A percentile compares a stretch with the other conserved stretches of the same genome.
Evolutionary conservation across 1,140 invertebrate species (phyloP).

Genomic region (Drosophila setifemur): DNA sequence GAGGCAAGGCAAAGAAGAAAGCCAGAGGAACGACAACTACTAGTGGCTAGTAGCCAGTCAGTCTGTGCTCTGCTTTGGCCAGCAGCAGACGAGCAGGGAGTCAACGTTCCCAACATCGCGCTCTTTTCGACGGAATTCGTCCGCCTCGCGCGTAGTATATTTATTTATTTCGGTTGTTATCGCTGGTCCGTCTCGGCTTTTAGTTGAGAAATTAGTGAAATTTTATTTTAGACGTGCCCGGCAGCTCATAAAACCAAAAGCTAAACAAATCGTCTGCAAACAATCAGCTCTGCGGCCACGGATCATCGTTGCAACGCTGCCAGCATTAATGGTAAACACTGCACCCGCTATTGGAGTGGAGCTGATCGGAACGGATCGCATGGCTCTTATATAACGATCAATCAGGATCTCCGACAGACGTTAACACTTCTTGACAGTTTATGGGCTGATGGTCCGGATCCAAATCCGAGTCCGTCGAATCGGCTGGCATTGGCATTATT

Average conservation of each 20-base stretch:
- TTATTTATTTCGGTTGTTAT: conserved; percentile 55
- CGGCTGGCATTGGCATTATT: conserved; percentile 43
- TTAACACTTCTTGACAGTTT: conserved; percentile 12
- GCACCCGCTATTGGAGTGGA: neutral
- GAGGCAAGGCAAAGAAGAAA: conserved; percentile 1
- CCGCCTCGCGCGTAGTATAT: conserved; percentile 25
- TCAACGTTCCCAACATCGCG: conserved; percentile 18
- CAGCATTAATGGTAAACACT: conserved; percentile 48
- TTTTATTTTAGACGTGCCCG: conserved; percentile 25
- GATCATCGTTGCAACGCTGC: conserved; percentile 59
- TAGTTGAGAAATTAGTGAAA: conserved; percentile 28
- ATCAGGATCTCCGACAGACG: conserved; percentile 24
- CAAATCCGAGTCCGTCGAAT: neutral
- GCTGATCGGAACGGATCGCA: no score
- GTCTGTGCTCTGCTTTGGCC: conserved; percentile 70
- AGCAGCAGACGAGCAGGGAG: conserved; percentile 44
- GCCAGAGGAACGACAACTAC: conserved; percentile 26
- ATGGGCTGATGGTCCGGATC: conserved; percentile 7
- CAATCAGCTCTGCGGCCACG: conserved; percentile 26
- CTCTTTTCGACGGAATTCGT: conserved; percentile 32
- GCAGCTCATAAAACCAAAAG: conserved; percentile 24
- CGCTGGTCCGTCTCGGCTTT: conserved; percentile 25
- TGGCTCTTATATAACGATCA: conserved; percentile 65
- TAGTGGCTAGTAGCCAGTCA: conserved; percentile 63
- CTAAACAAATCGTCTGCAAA: conserved; percentile 23